Evolutionary conservation across 2,888 invertebrate species (phyloP).

Genomic region (Euspilapteryx auroguttella): DNA sequence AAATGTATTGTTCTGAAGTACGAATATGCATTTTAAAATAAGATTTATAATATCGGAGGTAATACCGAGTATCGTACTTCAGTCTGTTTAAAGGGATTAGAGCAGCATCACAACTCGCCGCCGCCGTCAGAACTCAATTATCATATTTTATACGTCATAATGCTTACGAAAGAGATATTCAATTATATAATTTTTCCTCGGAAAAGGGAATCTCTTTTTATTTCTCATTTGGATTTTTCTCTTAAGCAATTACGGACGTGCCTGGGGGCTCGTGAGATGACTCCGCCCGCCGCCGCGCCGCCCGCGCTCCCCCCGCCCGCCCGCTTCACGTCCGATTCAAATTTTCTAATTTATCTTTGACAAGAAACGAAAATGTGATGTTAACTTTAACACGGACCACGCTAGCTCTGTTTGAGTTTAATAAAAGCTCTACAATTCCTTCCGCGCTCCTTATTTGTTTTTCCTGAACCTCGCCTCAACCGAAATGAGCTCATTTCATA

Average conservation of each 20-base stretch:
- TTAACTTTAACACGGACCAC: conserved; percentile 41
- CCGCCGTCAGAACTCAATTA: conserved; percentile 53
- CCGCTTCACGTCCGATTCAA: conserved; percentile 29
- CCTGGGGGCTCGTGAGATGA: conserved; percentile 41
- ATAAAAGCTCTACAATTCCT: too few species aligned
- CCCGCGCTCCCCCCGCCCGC: conserved; percentile 18
- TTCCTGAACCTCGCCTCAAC: too few species aligned
- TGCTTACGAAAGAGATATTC: conserved; percentile 58
- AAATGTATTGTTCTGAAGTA: too few species aligned
- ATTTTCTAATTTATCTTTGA: conserved; percentile 48
- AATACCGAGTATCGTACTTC: too few species aligned
- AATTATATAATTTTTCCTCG: conserved; percentile 59
- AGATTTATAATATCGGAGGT: too few species aligned
- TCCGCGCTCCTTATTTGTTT: too few species aligned
- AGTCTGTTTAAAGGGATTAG: too few species aligned
- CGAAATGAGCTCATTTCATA: conserved; percentile 32
- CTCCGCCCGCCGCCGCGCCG: conserved; percentile 12
- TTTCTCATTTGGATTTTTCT: conserved; percentile 63
- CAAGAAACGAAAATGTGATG: conserved; percentile 38
- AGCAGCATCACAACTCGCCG: conserved; percentile 16
- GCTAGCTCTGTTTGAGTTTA: conserved; percentile 45
- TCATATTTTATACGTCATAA: conserved; percentile 62
- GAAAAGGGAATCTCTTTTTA: conserved; percentile 58
- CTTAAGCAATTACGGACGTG: conserved; percentile 54
- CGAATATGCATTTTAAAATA: too few species aligned